A percentile compares a stretch with the other conserved stretches of the same genome.
Conservation (phyloP, 2,797 vertebrate genomes). For the Antennarius maculatus region DNA sequence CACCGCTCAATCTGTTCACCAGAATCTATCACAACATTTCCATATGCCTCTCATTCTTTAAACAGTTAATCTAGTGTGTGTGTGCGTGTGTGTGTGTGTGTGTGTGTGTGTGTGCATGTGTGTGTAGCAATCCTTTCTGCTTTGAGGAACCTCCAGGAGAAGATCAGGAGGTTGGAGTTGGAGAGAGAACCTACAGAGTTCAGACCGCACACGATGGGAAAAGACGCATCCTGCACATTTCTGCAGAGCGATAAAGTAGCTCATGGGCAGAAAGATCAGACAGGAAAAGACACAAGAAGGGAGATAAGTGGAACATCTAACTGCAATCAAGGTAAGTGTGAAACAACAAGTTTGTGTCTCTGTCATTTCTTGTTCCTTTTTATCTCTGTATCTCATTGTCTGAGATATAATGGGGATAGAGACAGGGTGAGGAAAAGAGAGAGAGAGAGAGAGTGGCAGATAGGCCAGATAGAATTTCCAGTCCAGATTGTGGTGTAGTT, state of each 20-base stretch:
- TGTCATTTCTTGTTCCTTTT: not conserved
- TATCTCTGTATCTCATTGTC: slow-evolving; percentile 1
- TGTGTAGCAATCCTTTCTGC: slow-evolving; percentile 90
- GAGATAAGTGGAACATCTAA: slow-evolving; percentile 67
- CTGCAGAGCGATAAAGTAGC: slow-evolving; percentile 20
- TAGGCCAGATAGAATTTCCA: no score
- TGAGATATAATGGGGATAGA: not conserved
- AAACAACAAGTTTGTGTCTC: not conserved
- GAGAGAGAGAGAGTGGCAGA: no score
- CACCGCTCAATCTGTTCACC: not conserved
- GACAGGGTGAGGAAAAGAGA: no score
- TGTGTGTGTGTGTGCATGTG: slow-evolving; percentile 1
- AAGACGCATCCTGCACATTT: slow-evolving; percentile 65
- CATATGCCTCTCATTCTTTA: not conserved
- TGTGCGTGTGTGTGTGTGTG: no score
- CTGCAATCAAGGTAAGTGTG: slow-evolving; percentile 85
- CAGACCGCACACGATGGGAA: slow-evolving; percentile 79
- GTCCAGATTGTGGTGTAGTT: no score
- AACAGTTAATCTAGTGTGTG: not conserved
- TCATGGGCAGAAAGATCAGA: slow-evolving; percentile 22
- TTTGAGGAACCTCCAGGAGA: slow-evolving; percentile 94
- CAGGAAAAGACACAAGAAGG: slow-evolving; percentile 59
- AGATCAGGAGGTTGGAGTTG: slow-evolving; percentile 89
- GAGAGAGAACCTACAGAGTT: slow-evolving; percentile 84
- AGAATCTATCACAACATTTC: not conserved